Percentiles rank a stretch among this genome's conserved stretches.
These are phyloP conservation scores for Morelia viridis DNA, from an alignment of 2,797 vertebrate species.

Conservation along the genomic window DNA sequence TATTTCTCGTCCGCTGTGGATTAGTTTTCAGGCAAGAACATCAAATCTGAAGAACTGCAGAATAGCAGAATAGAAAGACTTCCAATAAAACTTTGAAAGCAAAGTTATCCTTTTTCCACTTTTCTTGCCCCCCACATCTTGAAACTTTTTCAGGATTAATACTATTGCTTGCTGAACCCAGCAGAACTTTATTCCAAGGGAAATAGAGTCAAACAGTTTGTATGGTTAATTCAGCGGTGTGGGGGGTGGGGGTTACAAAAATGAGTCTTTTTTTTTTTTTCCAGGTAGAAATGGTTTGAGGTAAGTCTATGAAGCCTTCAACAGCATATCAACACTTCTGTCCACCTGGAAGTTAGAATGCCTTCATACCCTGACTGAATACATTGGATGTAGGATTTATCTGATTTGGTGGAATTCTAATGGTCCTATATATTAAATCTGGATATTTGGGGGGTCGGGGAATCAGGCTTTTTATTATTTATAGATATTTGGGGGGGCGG, in stretches of 20 bases:
- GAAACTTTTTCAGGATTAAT: not conserved
- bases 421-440: not conserved
- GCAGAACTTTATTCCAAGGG: not conserved
- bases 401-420: too few relatives aligned
- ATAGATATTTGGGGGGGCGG: not conserved
- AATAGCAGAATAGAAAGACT: constrained; percentile 3
- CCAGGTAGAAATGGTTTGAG: not conserved
- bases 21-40: constrained; percentile 5
- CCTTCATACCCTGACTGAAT: too few relatives aligned
- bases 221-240: not conserved
- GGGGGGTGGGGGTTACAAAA: not conserved
- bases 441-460: not conserved
- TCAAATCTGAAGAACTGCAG: constrained; percentile 11
- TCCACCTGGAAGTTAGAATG: too few relatives aligned
- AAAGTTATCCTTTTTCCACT: not conserved
- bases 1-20: constrained; percentile 6
- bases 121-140: not conserved
- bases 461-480: not conserved
- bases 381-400: too few relatives aligned
- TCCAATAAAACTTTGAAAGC: not conserved
- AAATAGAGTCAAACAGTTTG: not conserved
- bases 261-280: not conserved
- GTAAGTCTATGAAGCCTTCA: not conserved
- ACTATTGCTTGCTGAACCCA: not conserved
- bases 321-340: accelerated